These are phyloP conservation scores for Otocyon megalotis DNA, from an alignment of 2,113 vertebrate genomes.

Conservation along the genomic window DNA sequence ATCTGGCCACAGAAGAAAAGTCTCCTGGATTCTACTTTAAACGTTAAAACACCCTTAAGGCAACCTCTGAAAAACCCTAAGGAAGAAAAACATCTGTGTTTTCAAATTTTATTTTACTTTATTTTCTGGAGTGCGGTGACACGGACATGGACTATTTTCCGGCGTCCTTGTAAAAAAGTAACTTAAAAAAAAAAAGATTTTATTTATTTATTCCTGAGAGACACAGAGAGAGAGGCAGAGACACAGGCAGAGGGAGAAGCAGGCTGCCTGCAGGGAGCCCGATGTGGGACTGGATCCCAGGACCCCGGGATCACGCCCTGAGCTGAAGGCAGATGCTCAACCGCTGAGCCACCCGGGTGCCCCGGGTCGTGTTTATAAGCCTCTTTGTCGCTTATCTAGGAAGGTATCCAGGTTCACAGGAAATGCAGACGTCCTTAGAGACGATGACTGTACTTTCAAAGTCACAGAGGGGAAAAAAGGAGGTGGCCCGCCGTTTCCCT, in stretches of 20 bases:
- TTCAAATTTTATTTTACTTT: neutral
- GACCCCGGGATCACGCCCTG: too few relatives aligned
- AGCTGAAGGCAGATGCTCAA: too few relatives aligned
- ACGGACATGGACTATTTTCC: neutral
- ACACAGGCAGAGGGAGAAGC: too few relatives aligned
- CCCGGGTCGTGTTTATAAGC: neutral
- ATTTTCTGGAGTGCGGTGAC: neutral
- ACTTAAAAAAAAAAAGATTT: too few relatives aligned
- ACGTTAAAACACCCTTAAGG: neutral
- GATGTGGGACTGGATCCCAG: too few relatives aligned
- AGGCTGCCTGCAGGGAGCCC: too few relatives aligned
- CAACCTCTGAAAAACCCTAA: neutral
- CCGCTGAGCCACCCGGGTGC: too few relatives aligned
- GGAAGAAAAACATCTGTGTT: neutral
- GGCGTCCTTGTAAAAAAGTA: neutral
- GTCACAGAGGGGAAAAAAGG: neutral
- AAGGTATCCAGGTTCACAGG: constrained; percentile 40
- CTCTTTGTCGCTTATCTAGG: constrained; percentile 28
- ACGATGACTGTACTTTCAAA: neutral
- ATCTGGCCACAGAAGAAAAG: neutral
- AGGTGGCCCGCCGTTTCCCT: neutral
- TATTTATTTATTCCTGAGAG: too few relatives aligned
- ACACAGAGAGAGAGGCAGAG: too few relatives aligned
- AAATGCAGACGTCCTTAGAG: neutral
- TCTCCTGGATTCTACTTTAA: neutral